phyloP scores from a whole-genome alignment of 2,888 invertebrate genomes.

The Melitaea athalia region DNA sequence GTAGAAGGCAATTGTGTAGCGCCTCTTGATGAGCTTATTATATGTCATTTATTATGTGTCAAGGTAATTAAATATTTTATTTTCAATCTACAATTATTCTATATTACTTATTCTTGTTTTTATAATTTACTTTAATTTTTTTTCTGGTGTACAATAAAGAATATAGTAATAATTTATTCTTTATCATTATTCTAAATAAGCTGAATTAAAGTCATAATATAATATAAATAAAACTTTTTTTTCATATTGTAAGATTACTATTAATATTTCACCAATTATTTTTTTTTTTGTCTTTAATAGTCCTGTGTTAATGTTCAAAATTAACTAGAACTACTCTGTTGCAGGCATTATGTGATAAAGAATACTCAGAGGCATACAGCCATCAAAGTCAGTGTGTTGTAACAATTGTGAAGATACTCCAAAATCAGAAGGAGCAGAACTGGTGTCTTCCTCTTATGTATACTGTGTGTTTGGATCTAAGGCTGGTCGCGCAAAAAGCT shows the following conservation, averaged over 20 bases:
- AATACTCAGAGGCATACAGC: conserved; percentile 87
- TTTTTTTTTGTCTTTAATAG: neutral
- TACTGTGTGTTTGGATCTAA: conserved; percentile 92
- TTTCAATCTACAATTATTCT: neutral
- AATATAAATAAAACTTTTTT: no score
- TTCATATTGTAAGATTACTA: neutral
- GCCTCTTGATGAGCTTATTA: conserved; percentile 89
- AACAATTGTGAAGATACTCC: conserved; percentile 90
- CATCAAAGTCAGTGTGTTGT: conserved; percentile 90
- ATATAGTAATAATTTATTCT: no score
- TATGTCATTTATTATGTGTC: conserved; percentile 87
- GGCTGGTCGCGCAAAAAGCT: conserved; percentile 91
- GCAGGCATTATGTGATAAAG: conserved; percentile 69
- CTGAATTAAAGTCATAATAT: no score
- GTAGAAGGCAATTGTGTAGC: conserved; percentile 87
- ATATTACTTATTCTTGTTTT: no score
- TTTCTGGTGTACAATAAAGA: no score
- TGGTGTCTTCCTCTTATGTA: conserved; percentile 98
- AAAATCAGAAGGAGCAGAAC: conserved; percentile 95
- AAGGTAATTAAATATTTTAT: conserved; percentile 66
- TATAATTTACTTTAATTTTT: no score
- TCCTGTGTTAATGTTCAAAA: neutral
- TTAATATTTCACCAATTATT: neutral
- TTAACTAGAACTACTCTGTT: conserved; percentile 37
- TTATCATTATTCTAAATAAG: no score